Percentiles rank a stretch among this genome's conserved stretches.
Conservation (phyloP, 2,888 invertebrate genomes). For the Diloba caeruleocephala region DNA sequence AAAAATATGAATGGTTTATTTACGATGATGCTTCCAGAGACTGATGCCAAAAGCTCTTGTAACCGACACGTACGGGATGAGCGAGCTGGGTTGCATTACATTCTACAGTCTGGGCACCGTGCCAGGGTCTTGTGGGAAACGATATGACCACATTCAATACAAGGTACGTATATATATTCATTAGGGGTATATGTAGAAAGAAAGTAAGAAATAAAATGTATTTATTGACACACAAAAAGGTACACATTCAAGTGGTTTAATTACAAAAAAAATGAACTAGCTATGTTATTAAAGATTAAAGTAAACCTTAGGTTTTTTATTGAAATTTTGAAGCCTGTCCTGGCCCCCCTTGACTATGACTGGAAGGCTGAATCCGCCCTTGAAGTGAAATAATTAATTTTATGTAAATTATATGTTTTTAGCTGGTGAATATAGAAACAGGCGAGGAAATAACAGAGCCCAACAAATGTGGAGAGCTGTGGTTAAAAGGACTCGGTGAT, state of each 20-base stretch:
- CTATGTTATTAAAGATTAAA: no score
- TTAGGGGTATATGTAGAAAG: no score
- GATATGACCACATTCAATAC: conserved; percentile 34
- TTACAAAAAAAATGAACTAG: no score
- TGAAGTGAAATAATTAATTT: no score
- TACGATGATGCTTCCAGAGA: conserved; percentile 20
- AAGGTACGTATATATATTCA: conserved; percentile 21
- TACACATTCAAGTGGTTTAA: no score
- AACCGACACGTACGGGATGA: conserved; percentile 29
- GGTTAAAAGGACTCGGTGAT: conserved; percentile 66
- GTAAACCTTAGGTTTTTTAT: no score
- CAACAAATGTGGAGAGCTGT: conserved; percentile 75
- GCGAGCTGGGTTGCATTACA: conserved; percentile 20
- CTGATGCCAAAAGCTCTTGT: conserved; percentile 30
- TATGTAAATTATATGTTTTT: conserved; percentile 5
- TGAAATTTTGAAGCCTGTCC: no score
- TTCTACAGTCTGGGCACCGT: conserved; percentile 20
- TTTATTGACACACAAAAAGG: no score
- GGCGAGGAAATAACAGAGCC: conserved; percentile 67
- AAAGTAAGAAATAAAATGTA: no score
- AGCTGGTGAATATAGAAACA: conserved; percentile 76
- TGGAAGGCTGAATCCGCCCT: no score
- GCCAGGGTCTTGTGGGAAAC: conserved; percentile 29
- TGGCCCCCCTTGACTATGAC: no score
- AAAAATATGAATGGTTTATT: background rate